Base-by-base conservation (phyloP, 2,888 invertebrate species). In the Siphonodentalium dalli region DNA sequence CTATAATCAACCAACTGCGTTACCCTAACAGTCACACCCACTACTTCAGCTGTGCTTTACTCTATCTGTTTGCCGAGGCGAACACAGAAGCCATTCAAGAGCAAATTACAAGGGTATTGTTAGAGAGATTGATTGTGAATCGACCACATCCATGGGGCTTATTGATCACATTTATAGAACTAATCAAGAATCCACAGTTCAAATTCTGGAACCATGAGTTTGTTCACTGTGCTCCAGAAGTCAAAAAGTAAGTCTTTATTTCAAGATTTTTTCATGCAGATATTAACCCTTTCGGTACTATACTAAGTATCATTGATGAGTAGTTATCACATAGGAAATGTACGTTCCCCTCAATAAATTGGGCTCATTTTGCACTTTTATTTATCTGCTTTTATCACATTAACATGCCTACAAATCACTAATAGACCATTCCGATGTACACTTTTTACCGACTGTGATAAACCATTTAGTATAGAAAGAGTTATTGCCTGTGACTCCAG, bases 11-110 rank as follows among this genome's bases (percentile, higher is more conserved):
- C 84, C 99, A 99, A 80, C 85, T 99, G 73, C 88, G 99, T 23
- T 99, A 98, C 84, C 99, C 99, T 11, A 99, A 99, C 84, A 97
- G 95, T 77, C 99, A 99, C 84, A 99, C 99, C 20, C 98, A 99
- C 85, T 99, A 99, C 85, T 99, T 99, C 86, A 97, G 97, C 76
- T 97, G 98, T 82, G 93, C 95, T 31, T 87, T 99, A 45, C 86
- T 99, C 61, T 97, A 98, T 82, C 85, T 99, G 69, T 99, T 99
- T 84, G 93, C 93, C 40, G 97, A 98, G 82, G 96, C 97, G 7
- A 96, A 97, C 78, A 90, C 93, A 0, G 95, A 97, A 83, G 93
- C 94, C 6, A 94, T 99, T 58, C 98, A 99, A 81, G 99, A 99
- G 82, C 98, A 98, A 82, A 97, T 98, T 47, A 97, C 96, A 0